Evolutionary conservation across 2,888 invertebrate species (phyloP).

Genomic region (Neoascia interrupta): DNA sequence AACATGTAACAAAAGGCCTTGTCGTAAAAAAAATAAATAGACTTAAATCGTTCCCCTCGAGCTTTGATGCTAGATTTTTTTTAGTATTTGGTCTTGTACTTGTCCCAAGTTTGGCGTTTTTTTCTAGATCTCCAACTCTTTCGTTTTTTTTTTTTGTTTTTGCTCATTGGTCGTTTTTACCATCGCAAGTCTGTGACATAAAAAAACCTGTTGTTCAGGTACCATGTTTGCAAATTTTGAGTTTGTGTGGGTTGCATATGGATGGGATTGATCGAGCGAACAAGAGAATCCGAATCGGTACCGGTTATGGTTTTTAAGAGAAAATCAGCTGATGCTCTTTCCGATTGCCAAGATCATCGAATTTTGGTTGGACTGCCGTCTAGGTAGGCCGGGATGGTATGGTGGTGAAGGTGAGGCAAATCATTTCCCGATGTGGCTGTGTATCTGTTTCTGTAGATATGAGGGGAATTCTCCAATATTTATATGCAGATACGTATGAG

Average conservation of each 20-base stretch:
- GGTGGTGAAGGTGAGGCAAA: too few species aligned
- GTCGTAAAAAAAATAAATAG: too few species aligned
- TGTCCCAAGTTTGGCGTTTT: conserved; percentile 37
- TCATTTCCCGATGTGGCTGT: too few species aligned
- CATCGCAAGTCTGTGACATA: conserved; percentile 53
- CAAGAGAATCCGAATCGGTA: conserved; percentile 7
- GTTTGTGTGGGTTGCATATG: conserved; percentile 18
- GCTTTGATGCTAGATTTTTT: too few species aligned
- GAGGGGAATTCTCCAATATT: too few species aligned
- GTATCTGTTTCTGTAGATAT: too few species aligned
- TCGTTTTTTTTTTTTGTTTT: conserved; percentile 21
- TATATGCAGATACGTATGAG: conserved; percentile 17
- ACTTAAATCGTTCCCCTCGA: too few species aligned
- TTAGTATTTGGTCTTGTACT: too few species aligned
- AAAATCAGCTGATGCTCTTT: conserved; percentile 52
- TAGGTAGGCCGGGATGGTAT: too few species aligned
- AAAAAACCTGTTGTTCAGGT: conserved; percentile 60
- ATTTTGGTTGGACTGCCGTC: neutral
- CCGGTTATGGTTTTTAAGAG: conserved; percentile 6
- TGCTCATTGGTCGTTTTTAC: too few species aligned
- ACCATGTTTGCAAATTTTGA: too few species aligned
- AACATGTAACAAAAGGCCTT: too few species aligned
- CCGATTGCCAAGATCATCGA: neutral
- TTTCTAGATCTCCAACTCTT: conserved; percentile 41
- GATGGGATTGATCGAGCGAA: neutral